A percentile compares a stretch with the other conserved stretches of the same genome.
These are phyloP conservation scores for Lophochroa leadbeateri DNA, from an alignment of 2,113 vertebrate species.

Conservation along the genomic window DNA sequence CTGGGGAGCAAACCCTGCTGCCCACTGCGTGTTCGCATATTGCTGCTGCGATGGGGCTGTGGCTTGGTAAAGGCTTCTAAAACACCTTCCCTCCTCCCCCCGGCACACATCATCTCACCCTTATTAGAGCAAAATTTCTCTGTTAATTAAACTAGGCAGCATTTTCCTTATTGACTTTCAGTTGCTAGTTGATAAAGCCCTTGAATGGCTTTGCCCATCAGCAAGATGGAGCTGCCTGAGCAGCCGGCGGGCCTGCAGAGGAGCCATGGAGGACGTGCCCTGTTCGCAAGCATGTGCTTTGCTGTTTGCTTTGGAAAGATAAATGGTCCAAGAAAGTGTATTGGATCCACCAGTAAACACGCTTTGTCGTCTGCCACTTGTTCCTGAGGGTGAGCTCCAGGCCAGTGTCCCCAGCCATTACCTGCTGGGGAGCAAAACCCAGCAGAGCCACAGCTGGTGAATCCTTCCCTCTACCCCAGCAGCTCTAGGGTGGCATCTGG, in stretches of 20 bases:
- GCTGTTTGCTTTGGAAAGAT: neutral
- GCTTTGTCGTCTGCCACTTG: fast-evolving
- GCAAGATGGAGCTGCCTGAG: neutral
- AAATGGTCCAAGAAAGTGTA: fast-evolving
- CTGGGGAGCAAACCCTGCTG: too few relatives aligned
- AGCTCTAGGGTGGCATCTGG: neutral
- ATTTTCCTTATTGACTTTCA: slow-evolving; percentile 56
- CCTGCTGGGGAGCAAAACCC: neutral
- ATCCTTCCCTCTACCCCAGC: neutral
- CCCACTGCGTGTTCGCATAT: too few relatives aligned
- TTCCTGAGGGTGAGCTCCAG: fast-evolving
- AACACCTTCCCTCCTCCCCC: neutral
- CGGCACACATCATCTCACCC: neutral
- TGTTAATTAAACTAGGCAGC: slow-evolving; percentile 57
- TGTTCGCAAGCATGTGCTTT: fast-evolving
- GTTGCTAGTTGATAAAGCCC: slow-evolving; percentile 48
- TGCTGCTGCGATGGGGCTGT: too few relatives aligned
- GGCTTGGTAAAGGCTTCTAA: too few relatives aligned
- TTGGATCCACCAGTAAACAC: fast-evolving
- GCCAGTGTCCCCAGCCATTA: fast-evolving
- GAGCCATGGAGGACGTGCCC: fast-evolving
- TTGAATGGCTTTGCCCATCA: neutral
- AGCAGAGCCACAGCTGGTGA: fast-evolving
- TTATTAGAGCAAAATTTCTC: neutral
- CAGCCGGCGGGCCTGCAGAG: fast-evolving